Base-by-base conservation (phyloP, 1,140 invertebrate genomes). In the Coelopa frigida region DNA sequence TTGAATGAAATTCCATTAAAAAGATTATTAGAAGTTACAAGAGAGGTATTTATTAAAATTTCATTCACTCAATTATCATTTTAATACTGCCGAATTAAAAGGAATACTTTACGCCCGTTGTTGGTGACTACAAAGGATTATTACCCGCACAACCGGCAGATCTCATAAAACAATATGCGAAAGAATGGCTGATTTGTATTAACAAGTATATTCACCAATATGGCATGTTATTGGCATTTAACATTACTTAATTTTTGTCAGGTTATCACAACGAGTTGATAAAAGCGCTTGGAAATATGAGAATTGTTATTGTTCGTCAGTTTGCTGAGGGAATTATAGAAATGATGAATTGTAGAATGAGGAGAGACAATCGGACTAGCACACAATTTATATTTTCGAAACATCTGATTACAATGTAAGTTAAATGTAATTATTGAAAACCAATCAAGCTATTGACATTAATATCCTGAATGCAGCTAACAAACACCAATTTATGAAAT, bases 131-230 rank as follows among this genome's bases (percentile, higher is more conserved):
- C 7, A 39, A 43, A 17, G 59, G 57, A 6, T 54, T 66, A n/a
- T 48, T 68, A 23, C 60, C 62, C 5, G 8, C 51, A 2, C 36
- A 52, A 5, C 60, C 62, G 0, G 46, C 47, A 17, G 45, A 56
- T 5, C 21, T 68, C 17, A 27, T 56, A 3, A 47, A 53, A 6
- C 39, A 40, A 5, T 61, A 62, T n/a, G 68, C 66, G 1, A 53
- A 68, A 40, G 59, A 69, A 69, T 47, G 66, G 66, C 4, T 54
- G 57, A 3, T 68, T 66, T 45, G 51, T 60, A 5, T 26, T 68
- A 29, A 58, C 60, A 38, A 50, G 65, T 68, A 32, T 49, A 53
- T 57, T 11, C 4, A n/a, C n/a, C n/a, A n/a, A n/a, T n/a, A n/a
- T n/a, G n/a, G n/a, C n/a, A n/a, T n/a, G n/a, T n/a, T n/a, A n/a